These are phyloP conservation scores for Trissolcus japonicus DNA, from an alignment of 2,888 invertebrate genomes.

Conservation along the genomic window DNA sequence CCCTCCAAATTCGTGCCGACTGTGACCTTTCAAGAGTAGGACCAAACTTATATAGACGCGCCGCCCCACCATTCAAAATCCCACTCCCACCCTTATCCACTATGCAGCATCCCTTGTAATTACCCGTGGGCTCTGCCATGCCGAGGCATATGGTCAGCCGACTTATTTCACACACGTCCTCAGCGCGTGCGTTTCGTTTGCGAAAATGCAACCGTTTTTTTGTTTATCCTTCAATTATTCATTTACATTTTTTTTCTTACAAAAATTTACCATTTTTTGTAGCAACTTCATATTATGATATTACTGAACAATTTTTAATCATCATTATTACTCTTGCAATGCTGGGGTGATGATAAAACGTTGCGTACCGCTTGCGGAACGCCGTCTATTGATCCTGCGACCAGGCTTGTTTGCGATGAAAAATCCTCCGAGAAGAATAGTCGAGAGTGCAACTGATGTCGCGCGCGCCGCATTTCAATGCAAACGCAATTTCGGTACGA, in stretches of 20 bases:
- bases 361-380: slow-evolving; percentile 23
- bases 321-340: not conserved
- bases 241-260: too few species aligned
- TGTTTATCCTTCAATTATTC: not conserved
- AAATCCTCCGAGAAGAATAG: slow-evolving; percentile 43
- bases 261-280: too few species aligned
- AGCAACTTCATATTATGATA: too few species aligned
- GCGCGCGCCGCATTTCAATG: slow-evolving; percentile 43
- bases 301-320: not conserved
- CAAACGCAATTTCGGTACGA: slow-evolving; percentile 5
- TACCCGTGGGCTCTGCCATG: slow-evolving; percentile 67
- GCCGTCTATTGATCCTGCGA: slow-evolving; percentile 49
- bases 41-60: slow-evolving; percentile 71
- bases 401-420: slow-evolving; percentile 37
- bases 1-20: slow-evolving; percentile 68
- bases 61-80: slow-evolving; percentile 63
- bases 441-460: slow-evolving; percentile 19
- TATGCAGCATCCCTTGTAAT: slow-evolving; percentile 74
- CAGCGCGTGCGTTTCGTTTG: slow-evolving; percentile 28
- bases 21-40: slow-evolving; percentile 71
- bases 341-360: not conserved
- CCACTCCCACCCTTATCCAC: slow-evolving; percentile 50
- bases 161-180: slow-evolving; percentile 72
- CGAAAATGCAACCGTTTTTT: slow-evolving; percentile 31
- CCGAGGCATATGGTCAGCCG: slow-evolving; percentile 69